Evolutionary conservation across 2,888 invertebrate species (phyloP).

Genomic region (Caenorhabditis plicata): DNA sequence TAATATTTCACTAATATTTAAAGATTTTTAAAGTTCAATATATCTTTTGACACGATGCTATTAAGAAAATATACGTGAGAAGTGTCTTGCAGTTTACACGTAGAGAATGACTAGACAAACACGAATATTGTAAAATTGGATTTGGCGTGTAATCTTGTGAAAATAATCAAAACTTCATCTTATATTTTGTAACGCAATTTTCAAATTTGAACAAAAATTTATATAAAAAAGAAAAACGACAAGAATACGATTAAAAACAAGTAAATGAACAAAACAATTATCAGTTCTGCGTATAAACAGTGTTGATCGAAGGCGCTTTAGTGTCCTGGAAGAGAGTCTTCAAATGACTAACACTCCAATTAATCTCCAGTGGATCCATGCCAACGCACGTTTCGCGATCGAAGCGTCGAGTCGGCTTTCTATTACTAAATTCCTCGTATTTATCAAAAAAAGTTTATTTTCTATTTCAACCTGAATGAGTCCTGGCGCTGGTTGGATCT

Average conservation of each 20-base stretch:
- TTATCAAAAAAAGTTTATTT: background rate
- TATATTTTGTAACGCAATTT: constrained; percentile 1
- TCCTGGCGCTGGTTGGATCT: no score
- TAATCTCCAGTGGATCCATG: constrained; percentile 58
- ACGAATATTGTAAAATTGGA: no score
- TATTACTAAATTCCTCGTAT: constrained; percentile 4
- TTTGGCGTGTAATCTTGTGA: no score
- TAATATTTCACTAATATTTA: no score
- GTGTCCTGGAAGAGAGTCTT: constrained; percentile 56
- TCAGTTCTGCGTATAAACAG: constrained; percentile 38
- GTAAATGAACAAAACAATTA: background rate
- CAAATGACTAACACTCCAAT: constrained; percentile 60
- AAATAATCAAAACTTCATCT: no score
- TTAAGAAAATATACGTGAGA: no score
- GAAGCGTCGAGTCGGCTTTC: constrained; percentile 20
- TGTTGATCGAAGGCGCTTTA: constrained; percentile 54
- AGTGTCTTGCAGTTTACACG: no score
- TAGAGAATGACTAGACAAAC: no score
- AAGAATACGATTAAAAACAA: constrained; percentile 2
- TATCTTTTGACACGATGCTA: no score
- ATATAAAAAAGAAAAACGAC: background rate
- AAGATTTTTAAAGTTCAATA: no score
- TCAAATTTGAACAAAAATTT: no score
- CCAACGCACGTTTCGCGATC: constrained; percentile 34
- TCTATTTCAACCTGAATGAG: no score